Evolutionary conservation across 2,888 invertebrate species (phyloP), one percentile per base, ranked within the genome.

Genomic region (Megalurothrips usitatus): DNA sequence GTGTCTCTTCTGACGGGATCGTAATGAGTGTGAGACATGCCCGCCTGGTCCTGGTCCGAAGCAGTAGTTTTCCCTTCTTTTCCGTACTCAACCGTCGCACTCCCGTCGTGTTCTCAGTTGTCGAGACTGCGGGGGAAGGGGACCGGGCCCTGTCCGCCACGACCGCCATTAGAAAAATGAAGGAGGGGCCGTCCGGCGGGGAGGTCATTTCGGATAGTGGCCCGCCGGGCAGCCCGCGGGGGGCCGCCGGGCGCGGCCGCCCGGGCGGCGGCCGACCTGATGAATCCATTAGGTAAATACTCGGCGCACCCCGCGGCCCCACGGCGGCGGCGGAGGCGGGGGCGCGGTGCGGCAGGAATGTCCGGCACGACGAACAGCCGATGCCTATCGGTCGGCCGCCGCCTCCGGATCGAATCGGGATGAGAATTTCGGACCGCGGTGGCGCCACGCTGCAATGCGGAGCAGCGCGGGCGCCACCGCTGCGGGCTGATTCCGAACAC

Each of bases 201-300:
- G n/a, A 58, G n/a, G 19, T 58, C 58, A 58, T 58, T n/a, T 17
- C 12, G 52, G 17, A 52, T 12, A 52, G 52, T 52, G 52, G 52
- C 52, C 9, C 14, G 2, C 4, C 52, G 52, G 14, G 52, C 52
- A 1, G 52, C 4, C 14, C 52, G 52, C 3, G 52, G 52, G 17
- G 52, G 52, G n/a, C n/a, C 10, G 49, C 14, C 52, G 52, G 52
- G 58, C 19, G 58, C 17, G 58, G 52, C 52, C 17, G 58, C 14
- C 12, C 58, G 11, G 58, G 58, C 58, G 19, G 58, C 6, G 11
- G 19, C 0, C 58, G 58, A 2, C 58, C 58, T 58, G n/a, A 58
- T n/a, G 58, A 58, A n/a, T 58, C 58, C 58, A 58, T 58, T 58
- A 58, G 58, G 58, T 58, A 58, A 58, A 58, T 58, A 58, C 58